These are phyloP conservation scores for Sphecodes monilicornis DNA, from an alignment of 2,888 invertebrate genomes.

Conservation along the genomic window DNA sequence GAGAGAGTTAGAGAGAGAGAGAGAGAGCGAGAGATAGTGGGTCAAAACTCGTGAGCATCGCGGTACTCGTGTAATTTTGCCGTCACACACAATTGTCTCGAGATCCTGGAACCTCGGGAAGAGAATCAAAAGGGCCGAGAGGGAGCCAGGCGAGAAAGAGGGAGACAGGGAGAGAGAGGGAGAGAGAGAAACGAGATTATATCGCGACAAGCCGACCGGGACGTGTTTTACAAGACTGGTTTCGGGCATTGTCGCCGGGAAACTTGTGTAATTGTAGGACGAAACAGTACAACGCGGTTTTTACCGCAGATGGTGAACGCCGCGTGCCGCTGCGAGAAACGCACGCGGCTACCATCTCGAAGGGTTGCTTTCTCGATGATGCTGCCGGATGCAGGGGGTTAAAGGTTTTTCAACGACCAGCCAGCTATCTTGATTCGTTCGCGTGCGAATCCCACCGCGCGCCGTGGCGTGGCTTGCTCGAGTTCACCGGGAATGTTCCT, in stretches of 20 bases:
- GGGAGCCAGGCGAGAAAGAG: background rate
- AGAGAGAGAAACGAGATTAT: conserved; percentile 47
- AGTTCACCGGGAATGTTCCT: background rate
- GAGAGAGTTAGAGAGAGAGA: too few relatives aligned
- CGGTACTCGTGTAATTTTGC: conserved; percentile 66
- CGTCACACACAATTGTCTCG: conserved; percentile 60
- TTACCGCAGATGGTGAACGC: background rate
- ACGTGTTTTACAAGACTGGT: conserved; percentile 36
- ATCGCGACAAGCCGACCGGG: conserved; percentile 45
- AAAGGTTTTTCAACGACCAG: conserved; percentile 8
- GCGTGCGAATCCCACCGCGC: background rate
- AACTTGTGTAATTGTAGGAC: conserved; percentile 52
- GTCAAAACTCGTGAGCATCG: conserved; percentile 32
- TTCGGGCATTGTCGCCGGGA: conserved; percentile 34
- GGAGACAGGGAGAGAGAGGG: conserved; percentile 14
- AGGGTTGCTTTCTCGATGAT: conserved; percentile 6
- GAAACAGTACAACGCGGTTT: conserved; percentile 11
- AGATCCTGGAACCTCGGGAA: conserved; percentile 4
- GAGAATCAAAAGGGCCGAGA: conserved; percentile 53
- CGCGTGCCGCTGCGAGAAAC: background rate
- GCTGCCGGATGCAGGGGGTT: background rate
- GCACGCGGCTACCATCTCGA: conserved; percentile 3
- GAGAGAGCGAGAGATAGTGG: background rate
- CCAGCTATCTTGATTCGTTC: conserved; percentile 8
- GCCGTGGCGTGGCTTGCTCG: conserved; percentile 1